Evolutionary conservation across 2,113 vertebrate genomes (phyloP).

Genomic region (Trachemys scripta): DNA sequence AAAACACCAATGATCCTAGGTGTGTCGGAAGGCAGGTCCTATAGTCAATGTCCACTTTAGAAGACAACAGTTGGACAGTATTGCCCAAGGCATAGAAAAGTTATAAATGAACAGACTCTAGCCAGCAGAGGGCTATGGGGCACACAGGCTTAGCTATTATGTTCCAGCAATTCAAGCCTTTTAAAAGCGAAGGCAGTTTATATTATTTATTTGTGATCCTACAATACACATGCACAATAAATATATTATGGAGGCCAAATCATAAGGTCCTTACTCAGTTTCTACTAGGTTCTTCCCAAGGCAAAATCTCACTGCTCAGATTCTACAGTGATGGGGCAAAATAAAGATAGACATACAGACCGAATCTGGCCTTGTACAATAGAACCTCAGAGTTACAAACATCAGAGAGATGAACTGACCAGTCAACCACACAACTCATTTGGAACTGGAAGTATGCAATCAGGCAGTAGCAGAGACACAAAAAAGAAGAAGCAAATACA

Average conservation of each 20-base stretch:
- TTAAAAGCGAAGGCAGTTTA: fast-evolving
- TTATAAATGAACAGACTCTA: fast-evolving
- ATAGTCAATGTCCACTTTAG: neutral
- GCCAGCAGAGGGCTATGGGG: neutral
- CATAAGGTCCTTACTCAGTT: neutral
- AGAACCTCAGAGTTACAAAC: no score
- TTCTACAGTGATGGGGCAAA: fast-evolving
- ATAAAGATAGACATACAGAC: neutral
- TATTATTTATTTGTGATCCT: neutral
- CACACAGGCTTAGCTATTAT: neutral
- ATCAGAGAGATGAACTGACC: no score
- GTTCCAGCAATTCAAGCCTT: neutral
- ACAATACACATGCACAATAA: neutral
- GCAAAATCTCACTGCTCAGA: fast-evolving
- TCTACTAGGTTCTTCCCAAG: neutral
- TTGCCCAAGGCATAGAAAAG: neutral
- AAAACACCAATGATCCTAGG: neutral
- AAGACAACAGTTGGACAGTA: neutral
- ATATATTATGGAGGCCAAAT: neutral
- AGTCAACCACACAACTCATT: no score
- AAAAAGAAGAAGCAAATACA: no score
- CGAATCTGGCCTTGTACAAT: fast-evolving
- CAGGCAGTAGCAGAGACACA: no score
- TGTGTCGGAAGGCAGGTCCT: neutral
- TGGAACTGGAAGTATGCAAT: no score